Evolutionary conservation across 1,140 invertebrate genomes (phyloP).

Genomic region (Brachionus plicatilis): DNA sequence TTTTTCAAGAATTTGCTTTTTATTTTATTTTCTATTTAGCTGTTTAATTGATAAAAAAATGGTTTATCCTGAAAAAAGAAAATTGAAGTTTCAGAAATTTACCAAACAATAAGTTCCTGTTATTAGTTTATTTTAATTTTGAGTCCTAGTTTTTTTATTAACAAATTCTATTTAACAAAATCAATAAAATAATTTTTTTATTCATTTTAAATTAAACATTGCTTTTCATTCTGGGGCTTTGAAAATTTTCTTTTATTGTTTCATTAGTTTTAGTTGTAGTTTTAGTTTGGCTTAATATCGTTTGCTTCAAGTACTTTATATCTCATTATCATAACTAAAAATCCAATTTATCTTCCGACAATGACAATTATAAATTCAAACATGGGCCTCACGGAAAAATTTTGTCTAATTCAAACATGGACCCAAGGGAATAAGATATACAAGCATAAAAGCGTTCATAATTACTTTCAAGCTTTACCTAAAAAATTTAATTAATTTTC

Average conservation of each 20-base stretch:
- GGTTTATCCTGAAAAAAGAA: too few relatives aligned
- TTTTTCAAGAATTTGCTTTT: too few relatives aligned
- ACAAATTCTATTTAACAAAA: not conserved
- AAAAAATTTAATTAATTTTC: not conserved
- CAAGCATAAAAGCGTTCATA: not conserved
- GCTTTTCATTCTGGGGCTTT: not conserved
- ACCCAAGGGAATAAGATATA: not conserved
- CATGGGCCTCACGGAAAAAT: not conserved
- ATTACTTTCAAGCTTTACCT: not conserved
- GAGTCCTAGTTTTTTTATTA: not conserved
- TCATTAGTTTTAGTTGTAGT: constrained; percentile 28
- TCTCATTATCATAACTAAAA: not conserved
- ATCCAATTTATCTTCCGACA: not conserved
- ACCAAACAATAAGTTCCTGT: not conserved
- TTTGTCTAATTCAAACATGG: not conserved
- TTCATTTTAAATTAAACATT: not conserved
- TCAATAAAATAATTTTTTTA: constrained; percentile 23
- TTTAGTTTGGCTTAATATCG: not conserved
- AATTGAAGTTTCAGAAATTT: too few relatives aligned
- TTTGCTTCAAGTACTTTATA: not conserved
- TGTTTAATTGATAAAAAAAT: too few relatives aligned
- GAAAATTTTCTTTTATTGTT: not conserved
- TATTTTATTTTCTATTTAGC: too few relatives aligned
- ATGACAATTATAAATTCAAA: not conserved
- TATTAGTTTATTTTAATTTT: not conserved